Evolutionary conservation across 2,797 vertebrate genomes (phyloP).

Genomic region (Cichlasoma orientale): DNA sequence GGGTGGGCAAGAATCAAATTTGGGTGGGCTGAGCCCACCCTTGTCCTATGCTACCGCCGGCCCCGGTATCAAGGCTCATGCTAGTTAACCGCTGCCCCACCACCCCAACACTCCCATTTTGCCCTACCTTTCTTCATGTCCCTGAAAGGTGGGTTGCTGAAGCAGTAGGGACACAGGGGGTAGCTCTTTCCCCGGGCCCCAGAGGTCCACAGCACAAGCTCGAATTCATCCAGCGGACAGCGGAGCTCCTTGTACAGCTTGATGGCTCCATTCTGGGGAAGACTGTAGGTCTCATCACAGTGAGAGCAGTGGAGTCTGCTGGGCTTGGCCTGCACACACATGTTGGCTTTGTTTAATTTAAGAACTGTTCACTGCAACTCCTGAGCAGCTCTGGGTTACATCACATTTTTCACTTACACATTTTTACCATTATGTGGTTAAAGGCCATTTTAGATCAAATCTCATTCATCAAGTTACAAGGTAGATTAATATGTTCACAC

Average conservation of each 20-base stretch:
- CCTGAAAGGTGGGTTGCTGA: conserved; percentile 94
- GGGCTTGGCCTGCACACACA: conserved; percentile 87
- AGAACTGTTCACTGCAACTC: neutral
- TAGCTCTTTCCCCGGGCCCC: conserved; percentile 96
- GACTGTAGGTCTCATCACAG: conserved; percentile 97
- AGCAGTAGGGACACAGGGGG: conserved; percentile 96
- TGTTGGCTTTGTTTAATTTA: neutral
- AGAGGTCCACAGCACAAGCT: conserved; percentile 96
- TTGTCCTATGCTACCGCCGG: too few species aligned
- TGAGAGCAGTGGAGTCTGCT: conserved; percentile 98
- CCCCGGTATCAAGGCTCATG: neutral
- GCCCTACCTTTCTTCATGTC: conserved; percentile 98
- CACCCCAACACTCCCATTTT: neutral
- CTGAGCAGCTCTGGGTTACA: neutral
- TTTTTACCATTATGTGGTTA: neutral
- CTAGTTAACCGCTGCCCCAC: neutral
- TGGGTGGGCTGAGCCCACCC: too few species aligned
- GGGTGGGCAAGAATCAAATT: too few species aligned
- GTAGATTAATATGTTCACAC: neutral
- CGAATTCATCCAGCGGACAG: conserved; percentile 96
- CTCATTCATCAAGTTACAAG: neutral
- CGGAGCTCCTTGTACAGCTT: conserved; percentile 97
- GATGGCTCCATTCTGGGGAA: conserved; percentile 96
- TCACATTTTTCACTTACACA: neutral
- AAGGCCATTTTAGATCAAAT: neutral